Evolutionary conservation across 2,797 vertebrate species (phyloP).

Genomic region (Arremon brunneinucha): DNA sequence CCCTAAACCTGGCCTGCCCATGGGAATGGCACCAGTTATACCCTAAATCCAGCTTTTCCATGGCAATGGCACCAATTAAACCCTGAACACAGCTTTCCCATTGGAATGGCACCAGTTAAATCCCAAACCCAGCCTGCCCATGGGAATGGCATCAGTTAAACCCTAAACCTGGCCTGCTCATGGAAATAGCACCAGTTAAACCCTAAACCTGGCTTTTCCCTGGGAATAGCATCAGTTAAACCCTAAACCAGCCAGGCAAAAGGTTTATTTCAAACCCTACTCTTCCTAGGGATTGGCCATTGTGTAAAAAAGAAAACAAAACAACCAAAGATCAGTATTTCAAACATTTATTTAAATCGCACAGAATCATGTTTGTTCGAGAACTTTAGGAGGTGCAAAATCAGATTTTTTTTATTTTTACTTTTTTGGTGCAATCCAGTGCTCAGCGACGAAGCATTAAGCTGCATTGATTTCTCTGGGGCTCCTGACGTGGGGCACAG

Average conservation of each 20-base stretch:
- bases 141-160: not conserved
- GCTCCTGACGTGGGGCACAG: not conserved
- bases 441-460: not conserved
- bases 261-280: not conserved
- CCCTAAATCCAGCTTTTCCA: accelerated
- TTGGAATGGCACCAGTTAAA: conserved; percentile 36
- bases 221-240: conserved; percentile 50
- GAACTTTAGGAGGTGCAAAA: not conserved
- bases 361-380: accelerated
- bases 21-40: not conserved
- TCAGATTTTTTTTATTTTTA: accelerated
- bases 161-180: accelerated
- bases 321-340: not conserved
- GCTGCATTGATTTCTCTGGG: not conserved
- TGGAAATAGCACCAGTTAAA: too few relatives aligned
- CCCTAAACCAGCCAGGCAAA: not conserved
- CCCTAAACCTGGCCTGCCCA: not conserved
- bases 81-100: accelerated
- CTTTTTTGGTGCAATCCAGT: not conserved
- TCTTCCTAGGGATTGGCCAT: accelerated
- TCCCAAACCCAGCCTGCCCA: accelerated
- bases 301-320: not conserved
- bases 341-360: not conserved
- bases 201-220: not conserved
- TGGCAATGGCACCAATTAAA: not conserved